phyloP scores from a whole-genome alignment of 1,140 invertebrate species.

The Neelides sp. region DNA sequence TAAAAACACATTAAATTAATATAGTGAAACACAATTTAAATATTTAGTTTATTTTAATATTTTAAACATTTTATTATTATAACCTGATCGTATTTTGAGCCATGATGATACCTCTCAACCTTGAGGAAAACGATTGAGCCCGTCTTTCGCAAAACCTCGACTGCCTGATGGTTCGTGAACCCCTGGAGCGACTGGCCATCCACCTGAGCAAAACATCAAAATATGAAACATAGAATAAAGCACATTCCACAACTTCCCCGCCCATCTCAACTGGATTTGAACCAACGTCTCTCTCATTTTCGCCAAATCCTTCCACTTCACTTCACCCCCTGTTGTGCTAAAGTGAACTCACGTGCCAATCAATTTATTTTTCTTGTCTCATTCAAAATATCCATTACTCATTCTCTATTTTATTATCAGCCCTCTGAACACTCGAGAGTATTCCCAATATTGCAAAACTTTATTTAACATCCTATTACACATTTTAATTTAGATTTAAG shows the following conservation, averaged over 20 bases:
- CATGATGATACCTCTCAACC: slow-evolving; percentile 80
- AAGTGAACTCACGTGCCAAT: too few relatives aligned
- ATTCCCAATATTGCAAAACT: too few relatives aligned
- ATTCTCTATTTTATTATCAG: too few relatives aligned
- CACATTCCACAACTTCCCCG: neutral
- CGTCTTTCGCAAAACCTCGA: slow-evolving; percentile 77
- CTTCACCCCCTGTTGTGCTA: too few relatives aligned
- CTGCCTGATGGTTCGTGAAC: slow-evolving; percentile 89
- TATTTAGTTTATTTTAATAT: neutral
- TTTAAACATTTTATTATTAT: slow-evolving; percentile 2
- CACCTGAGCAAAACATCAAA: slow-evolving; percentile 41
- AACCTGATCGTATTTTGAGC: slow-evolving; percentile 81
- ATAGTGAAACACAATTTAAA: slow-evolving; percentile 2
- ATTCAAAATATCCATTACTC: too few relatives aligned
- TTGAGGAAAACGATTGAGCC: slow-evolving; percentile 73
- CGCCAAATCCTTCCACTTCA: too few relatives aligned
- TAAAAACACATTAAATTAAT: neutral
- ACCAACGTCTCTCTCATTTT: too few relatives aligned
- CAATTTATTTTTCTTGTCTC: too few relatives aligned
- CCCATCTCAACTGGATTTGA: neutral
- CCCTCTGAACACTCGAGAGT: too few relatives aligned
- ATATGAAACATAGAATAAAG: slow-evolving; percentile 1
- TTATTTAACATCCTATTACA: too few relatives aligned
- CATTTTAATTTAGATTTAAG: too few relatives aligned
- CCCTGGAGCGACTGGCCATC: slow-evolving; percentile 86